Percentiles rank a stretch among this genome's conserved stretches.
Evolutionary conservation across 2,888 invertebrate genomes (phyloP).

Genomic region (Cacoxenus indagator): DNA sequence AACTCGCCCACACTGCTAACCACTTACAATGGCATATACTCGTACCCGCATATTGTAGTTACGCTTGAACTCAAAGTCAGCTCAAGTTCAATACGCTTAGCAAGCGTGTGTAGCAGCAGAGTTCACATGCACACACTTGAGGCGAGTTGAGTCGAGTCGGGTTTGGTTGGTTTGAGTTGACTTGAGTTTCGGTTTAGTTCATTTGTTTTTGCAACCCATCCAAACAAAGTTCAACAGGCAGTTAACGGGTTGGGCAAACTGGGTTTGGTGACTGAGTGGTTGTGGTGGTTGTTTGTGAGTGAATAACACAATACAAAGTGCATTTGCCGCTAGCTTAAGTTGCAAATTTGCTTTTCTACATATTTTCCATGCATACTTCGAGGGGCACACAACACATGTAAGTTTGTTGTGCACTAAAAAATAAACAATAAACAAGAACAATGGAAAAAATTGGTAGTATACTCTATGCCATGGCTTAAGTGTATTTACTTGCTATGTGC

Average conservation of each 20-base stretch:
- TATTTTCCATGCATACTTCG: constrained; percentile 7
- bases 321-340: constrained; percentile 8
- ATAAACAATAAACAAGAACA: neutral
- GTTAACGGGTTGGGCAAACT: neutral
- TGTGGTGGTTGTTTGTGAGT: neutral
- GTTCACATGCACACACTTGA: neutral
- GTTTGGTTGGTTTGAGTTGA: neutral
- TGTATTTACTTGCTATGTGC: neutral
- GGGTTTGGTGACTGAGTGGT: neutral
- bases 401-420: neutral
- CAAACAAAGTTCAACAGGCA: constrained; percentile 5
- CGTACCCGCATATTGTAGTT: no score
- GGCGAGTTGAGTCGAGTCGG: neutral
- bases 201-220: constrained; percentile 6
- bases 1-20: neutral
- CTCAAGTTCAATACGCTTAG: constrained; percentile 16
- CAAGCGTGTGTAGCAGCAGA: neutral
- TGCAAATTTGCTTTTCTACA: constrained; percentile 8
- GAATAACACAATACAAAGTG: constrained; percentile 1
- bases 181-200: neutral
- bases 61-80: constrained; percentile 15
- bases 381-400: neutral
- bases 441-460: neutral
- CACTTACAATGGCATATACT: neutral
- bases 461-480: neutral